Base-by-base conservation (phyloP, 2,888 invertebrate genomes). In the Yponomeuta plumbellus region DNA sequence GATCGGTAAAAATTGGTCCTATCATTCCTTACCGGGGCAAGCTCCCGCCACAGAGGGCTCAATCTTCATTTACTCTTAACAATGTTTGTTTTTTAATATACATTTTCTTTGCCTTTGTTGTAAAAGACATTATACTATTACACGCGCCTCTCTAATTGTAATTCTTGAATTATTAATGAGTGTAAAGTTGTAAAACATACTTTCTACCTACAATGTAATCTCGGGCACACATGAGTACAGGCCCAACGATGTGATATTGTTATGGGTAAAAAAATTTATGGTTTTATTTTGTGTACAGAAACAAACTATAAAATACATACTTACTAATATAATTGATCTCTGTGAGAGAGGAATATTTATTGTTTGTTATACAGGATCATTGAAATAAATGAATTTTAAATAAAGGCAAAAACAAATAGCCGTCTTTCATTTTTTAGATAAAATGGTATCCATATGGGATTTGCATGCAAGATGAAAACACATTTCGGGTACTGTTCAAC, bases 21-120 rank as follows among this genome's bases (percentile, higher is more conserved):
- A 92, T 92, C 93, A 93, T 93, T 93, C 93, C 93, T 92, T 92
- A 90, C 92, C 91, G 89, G 88, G 92, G 88, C 89, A 13, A 78
- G 72, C 71, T 67, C 70, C 80, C 59, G 69, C 76, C 17, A 17
- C 44, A 13, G 17, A 52, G 44, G 17, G 44, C 44, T 52, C 44
- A 52, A 52, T 52, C 44, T 52, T 52, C 20, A 44, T 44, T 62
- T 71, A 73, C 76, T 73, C 69, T 72, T 74, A 73, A 66, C 70
- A 71, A 67, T 61, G 65, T 72, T 68, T 61, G 65, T 71, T 68
- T 39, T 65, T 61, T 58, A 62, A 40, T 65, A 44, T 63, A 66
- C 59, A 6, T 59, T 21, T 22, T 2, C 23, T 20, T 62, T 59
- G 64, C 57, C 64, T 56, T 39, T 22, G 62, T 23, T 67, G 11